Base-by-base conservation (phyloP, 2,113 vertebrate genomes). In the Channa maculata region DNA sequence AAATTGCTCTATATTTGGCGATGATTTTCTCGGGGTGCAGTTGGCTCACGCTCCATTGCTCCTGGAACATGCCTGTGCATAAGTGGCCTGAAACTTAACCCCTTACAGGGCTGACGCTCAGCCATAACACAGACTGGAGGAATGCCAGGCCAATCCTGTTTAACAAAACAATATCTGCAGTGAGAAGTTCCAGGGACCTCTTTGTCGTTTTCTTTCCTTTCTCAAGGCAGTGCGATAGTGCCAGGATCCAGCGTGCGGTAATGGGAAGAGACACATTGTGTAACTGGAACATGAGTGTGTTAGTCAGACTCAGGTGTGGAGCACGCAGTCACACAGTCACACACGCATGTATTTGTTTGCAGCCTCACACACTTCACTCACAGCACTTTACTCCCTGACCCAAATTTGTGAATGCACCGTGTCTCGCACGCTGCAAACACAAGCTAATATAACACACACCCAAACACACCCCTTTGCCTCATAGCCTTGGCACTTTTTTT, bases 121-220 rank as follows among this genome's bases (percentile, higher is more conserved):
- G 90, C 85, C 90, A 91, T 91, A 90, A 92, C 88, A 92, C 87
- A 91, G 88, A 89, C 89, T 77, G 83, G 85, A 91, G 82, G 86
- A 89, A 88, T 89, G 82, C 88, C 86, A 91, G 83, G 57, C 74
- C 11, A 6, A 59, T 46, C 49, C 65, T 15, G 78, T 71, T 86
- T 86, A 89, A 80, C 84, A 83, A 88, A 91, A 90, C 88, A 90
- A 54, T 57, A 83, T 75, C 71, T 72, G 77, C 72, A 5, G 6
- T 86, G 88, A 92, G 80, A 71, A 59, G 10, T 82, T 84, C 82
- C 89, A 91, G 88, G 84, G 52, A 45, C 14, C 0, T 24, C 8
- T 37, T 48, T 39, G 11, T n/a, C 15, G 8, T 5, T 39, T 13
- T 37, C 13, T 57, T 38, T 54, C 57, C 13, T 8, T n/a, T 6